phyloP scores from a whole-genome alignment of 64 coral and sea anemone genomes.

The Actinia equina region DNA sequence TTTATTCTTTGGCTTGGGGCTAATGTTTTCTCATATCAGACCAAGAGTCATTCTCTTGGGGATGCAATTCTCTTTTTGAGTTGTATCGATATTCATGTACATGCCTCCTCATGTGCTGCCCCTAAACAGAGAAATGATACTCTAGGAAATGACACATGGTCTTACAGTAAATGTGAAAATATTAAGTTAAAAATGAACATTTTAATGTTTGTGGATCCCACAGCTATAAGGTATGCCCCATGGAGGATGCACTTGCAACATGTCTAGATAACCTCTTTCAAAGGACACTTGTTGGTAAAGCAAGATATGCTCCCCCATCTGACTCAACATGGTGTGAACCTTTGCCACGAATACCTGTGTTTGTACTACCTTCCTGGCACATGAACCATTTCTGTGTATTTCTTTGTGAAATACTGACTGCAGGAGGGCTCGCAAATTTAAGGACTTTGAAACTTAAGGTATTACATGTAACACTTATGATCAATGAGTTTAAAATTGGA shows the following conservation, averaged over 20 bases:
- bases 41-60: too few relatives aligned
- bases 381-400: constrained; percentile 13
- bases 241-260: constrained; percentile 30
- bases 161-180: too few relatives aligned
- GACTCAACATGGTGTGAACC: constrained; percentile 7
- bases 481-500: too few relatives aligned
- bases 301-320: constrained; percentile 13
- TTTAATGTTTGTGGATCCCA: neutral
- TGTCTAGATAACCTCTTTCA: constrained; percentile 22
- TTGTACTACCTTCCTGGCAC: constrained; percentile 9
- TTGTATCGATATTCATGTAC: too few relatives aligned
- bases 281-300: neutral
- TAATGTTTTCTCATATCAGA: too few relatives aligned
- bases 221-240: neutral
- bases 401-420: neutral
- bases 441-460: constrained; percentile 45
- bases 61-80: too few relatives aligned
- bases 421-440: neutral
- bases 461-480: too few relatives aligned
- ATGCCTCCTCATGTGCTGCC: too few relatives aligned
- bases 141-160: too few relatives aligned
- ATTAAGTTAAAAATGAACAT: too few relatives aligned
- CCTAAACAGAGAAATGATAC: too few relatives aligned
- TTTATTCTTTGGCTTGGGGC: too few relatives aligned
- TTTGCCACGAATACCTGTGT: neutral